Evolutionary conservation across 2,113 vertebrate species (phyloP).

Genomic region (Anhinga rufa): DNA sequence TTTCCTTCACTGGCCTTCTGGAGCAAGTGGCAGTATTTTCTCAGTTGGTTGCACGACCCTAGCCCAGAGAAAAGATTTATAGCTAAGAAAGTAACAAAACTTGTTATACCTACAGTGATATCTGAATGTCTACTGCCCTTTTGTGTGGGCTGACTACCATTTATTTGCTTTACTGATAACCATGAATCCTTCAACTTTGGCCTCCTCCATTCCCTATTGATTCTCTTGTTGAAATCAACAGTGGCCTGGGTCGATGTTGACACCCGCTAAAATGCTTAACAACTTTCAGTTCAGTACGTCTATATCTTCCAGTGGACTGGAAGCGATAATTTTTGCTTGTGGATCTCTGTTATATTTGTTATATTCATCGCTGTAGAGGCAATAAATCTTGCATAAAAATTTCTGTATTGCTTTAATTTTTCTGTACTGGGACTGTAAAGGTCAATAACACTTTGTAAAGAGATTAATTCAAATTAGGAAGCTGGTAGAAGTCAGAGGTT

Average conservation of each 20-base stretch:
- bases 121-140: not conserved
- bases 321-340: not conserved
- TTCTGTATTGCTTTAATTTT: not conserved
- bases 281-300: not conserved
- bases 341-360: not conserved
- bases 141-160: not conserved
- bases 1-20: not conserved
- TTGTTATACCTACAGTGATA: not conserved
- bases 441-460: not conserved
- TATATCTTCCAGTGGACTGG: not conserved
- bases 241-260: not conserved
- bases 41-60: not conserved
- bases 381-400: not conserved
- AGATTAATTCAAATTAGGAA: not conserved
- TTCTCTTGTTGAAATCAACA: not conserved
- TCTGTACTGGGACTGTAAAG: not conserved
- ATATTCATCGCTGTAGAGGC: not conserved
- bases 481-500: not conserved
- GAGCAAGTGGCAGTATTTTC: not conserved
- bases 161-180: slow-evolving; percentile 26
- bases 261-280: not conserved
- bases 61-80: not conserved
- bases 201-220: not conserved
- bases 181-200: slow-evolving; percentile 23
- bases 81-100: not conserved